Evolutionary conservation across 2,888 invertebrate genomes (phyloP).

Genomic region (Sesia bembeciformis): DNA sequence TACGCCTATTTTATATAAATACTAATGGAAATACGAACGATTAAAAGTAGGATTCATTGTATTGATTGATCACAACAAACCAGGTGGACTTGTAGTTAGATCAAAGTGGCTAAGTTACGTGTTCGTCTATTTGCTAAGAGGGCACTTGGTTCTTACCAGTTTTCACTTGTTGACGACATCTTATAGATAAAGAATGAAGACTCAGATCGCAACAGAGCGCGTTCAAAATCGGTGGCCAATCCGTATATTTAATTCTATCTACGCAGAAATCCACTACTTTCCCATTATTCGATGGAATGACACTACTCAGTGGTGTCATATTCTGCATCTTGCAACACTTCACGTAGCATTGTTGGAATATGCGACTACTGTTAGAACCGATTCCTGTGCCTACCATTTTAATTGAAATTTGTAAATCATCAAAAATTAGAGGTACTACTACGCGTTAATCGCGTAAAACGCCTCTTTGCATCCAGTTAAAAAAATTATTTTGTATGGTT

Average conservation of each 20-base stretch:
- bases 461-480: conserved; percentile 19
- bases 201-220: conserved; percentile 82
- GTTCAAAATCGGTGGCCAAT: conserved; percentile 84
- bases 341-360: conserved; percentile 65
- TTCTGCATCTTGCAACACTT: conserved; percentile 70
- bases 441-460: conserved; percentile 2
- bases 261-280: conserved; percentile 80
- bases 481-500: conserved; percentile 19
- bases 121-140: too few species aligned
- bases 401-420: background rate
- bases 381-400: conserved; percentile 59
- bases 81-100: too few species aligned
- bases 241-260: conserved; percentile 82
- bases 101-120: too few species aligned
- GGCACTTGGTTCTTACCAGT: conserved; percentile 29
- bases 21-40: too few species aligned
- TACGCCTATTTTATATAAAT: too few species aligned
- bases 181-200: conserved; percentile 79
- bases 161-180: conserved; percentile 73
- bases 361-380: conserved; percentile 53
- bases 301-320: conserved; percentile 48
- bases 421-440: conserved; percentile 6
- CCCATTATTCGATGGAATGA: conserved; percentile 59
- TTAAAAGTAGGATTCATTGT: too few species aligned
- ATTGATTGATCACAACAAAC: too few species aligned